Evolutionary conservation across 2,888 invertebrate species (phyloP), one percentile per base, ranked within the genome.

Genomic region (Linnaemya vulpina): DNA sequence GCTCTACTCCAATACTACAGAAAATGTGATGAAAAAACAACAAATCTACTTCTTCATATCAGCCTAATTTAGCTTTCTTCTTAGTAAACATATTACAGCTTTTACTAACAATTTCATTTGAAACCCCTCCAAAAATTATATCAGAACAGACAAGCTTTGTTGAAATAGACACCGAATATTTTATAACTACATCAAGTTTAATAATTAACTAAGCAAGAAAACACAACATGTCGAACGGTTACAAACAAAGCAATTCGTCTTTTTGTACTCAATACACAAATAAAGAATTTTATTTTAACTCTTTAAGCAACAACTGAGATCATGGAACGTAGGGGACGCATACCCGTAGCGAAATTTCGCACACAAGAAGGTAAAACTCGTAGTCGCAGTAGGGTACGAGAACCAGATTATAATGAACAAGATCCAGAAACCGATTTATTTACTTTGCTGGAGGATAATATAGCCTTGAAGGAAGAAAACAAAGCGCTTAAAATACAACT

Each of bases 391-490:
- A 90, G 91, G 43, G 91, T 92, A 3, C 89, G 92, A 9, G 92
- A 92, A 63, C 91, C 91, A 1, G 92, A 91, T 78, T 91, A 91
- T 68, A 92, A 91, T 86, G 90, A 92, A 49, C 91, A 91, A 83
- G 92, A 92, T 86, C 92, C 92, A 2, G 92, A 92, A 87, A 91
- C 91, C 51, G 92, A 92, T 88, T 88, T 91, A 68, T 92, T 92
- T 60, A 92, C 92, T 5, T 82, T 92, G 40, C 85, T 92, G 0
- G 92, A 92, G 87, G 92, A 92, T 58, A 92, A 92, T 76, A 92
- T 92, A 79, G 91, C 92, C 0, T 80, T 92, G 0, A 92, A 91
- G 82, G 92, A 92, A 83, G 91, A 92, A 87, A 92, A 92, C 73
- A 91, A 92, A 81, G 89, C 90, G 3, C 87, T 92, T 3, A 91